Percentiles rank a stretch among this genome's conserved stretches.
phyloP scores from a whole-genome alignment of 2,113 vertebrate species.

The Ceyx melanurus region DNA sequence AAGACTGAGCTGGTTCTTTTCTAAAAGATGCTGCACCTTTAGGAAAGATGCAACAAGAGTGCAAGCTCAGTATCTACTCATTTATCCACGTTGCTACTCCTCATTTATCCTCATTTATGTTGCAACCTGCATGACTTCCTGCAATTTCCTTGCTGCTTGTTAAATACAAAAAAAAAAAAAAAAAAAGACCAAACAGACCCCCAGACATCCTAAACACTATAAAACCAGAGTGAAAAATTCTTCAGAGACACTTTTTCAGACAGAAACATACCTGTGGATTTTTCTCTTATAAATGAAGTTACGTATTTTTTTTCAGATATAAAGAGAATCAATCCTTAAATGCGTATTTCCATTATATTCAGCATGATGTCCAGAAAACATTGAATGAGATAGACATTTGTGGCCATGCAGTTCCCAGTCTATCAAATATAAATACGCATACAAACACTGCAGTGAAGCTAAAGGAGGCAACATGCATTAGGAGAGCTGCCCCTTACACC shows the following conservation, averaged over 20 bases:
- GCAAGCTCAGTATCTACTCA: background rate
- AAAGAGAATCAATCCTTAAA: background rate
- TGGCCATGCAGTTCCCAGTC: background rate
- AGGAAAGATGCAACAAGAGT: background rate
- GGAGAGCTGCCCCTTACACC: background rate
- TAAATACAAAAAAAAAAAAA: background rate
- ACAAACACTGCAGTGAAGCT: background rate
- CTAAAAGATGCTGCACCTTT: background rate
- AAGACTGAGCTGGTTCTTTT: background rate
- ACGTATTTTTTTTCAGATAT: background rate
- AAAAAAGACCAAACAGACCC: accelerated
- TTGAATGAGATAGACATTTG: background rate
- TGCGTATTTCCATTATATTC: background rate
- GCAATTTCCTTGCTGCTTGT: background rate
- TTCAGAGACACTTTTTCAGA: background rate
- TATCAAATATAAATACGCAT: background rate
- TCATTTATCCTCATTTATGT: background rate
- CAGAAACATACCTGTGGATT: background rate
- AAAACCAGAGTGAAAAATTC: background rate
- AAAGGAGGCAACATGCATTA: background rate
- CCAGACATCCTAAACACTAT: background rate
- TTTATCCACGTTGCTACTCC: background rate
- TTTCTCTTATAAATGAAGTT: background rate
- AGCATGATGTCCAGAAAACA: background rate
- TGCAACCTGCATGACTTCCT: background rate